Evolutionary conservation across 2,797 vertebrate genomes (phyloP).

Genomic region (Rhincodon typus): DNA sequence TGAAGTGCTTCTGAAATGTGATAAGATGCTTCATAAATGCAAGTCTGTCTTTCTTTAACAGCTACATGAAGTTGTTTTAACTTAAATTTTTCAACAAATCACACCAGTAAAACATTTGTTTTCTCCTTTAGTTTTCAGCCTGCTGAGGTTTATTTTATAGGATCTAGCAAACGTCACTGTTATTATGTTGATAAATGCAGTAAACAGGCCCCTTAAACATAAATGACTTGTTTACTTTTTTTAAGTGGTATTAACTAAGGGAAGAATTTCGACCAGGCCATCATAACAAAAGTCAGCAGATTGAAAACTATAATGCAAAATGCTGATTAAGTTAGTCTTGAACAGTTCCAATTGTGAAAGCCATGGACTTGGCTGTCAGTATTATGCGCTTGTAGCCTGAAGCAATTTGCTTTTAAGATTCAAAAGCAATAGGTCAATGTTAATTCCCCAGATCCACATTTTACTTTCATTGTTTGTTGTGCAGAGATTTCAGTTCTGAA

Average conservation of each 20-base stretch:
- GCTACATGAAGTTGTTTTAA: too few species aligned
- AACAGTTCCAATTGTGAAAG: neutral
- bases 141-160: neutral
- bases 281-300: neutral
- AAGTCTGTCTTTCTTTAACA: too few species aligned
- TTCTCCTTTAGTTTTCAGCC: neutral
- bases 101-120: neutral
- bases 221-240: neutral
- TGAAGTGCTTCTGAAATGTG: neutral
- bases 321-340: neutral
- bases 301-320: neutral
- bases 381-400: neutral
- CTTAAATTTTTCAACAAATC: neutral
- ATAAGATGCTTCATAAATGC: too few species aligned
- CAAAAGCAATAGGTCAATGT: neutral
- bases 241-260: neutral
- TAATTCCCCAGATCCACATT: neutral
- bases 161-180: neutral
- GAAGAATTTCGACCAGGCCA: neutral
- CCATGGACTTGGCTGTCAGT: neutral
- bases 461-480: neutral
- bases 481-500: neutral
- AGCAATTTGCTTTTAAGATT: neutral
- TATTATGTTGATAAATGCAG: neutral
- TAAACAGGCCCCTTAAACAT: neutral